These are phyloP conservation scores for Amniataba percoides DNA, from an alignment of 2,797 vertebrate genomes.

Conservation along the genomic window DNA sequence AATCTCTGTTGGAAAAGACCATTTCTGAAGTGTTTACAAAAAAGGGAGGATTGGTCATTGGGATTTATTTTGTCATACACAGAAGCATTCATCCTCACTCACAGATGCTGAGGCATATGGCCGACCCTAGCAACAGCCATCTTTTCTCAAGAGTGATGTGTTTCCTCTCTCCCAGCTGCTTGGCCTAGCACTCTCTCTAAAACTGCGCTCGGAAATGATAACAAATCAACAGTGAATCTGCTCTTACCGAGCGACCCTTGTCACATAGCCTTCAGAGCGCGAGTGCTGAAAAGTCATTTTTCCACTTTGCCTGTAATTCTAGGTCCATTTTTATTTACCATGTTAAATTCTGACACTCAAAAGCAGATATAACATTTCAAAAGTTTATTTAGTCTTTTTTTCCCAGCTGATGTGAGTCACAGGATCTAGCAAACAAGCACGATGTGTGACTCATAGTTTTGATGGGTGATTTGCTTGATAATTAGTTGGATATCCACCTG, in stretches of 20 bases:
- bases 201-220: constrained; percentile 53
- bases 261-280: constrained; percentile 38
- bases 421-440: background rate
- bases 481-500: constrained; percentile 56
- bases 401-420: constrained; percentile 9
- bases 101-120: constrained; percentile 74
- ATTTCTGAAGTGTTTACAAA: constrained; percentile 40
- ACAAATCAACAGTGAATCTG: constrained; percentile 58
- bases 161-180: constrained; percentile 67
- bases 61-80: constrained; percentile 54
- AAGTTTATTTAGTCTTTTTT: background rate
- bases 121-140: constrained; percentile 51
- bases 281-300: constrained; percentile 44
- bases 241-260: constrained; percentile 42
- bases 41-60: constrained; percentile 34
- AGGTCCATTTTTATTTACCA: constrained; percentile 28
- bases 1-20: background rate
- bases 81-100: constrained; percentile 38
- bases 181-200: constrained; percentile 42
- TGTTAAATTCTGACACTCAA: constrained; percentile 45
- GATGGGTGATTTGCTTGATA: constrained; percentile 46
- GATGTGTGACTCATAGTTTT: constrained; percentile 39
- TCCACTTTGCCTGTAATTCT: constrained; percentile 47
- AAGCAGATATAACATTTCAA: constrained; percentile 28
- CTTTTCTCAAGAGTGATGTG: constrained; percentile 65